Conservation (phyloP, 2,888 invertebrate species). For the Lathronympha strigana region DNA sequence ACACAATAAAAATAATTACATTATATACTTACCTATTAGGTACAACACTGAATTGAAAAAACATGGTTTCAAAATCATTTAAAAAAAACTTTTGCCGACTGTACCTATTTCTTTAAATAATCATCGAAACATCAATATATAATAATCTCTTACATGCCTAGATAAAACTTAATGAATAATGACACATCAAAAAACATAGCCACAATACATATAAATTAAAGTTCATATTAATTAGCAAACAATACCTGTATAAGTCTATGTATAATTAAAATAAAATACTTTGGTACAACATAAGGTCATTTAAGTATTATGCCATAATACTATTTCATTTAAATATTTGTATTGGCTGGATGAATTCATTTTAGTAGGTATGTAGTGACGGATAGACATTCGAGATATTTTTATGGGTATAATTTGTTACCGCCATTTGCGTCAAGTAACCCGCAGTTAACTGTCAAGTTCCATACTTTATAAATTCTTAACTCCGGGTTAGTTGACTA, state of each 20-base stretch:
- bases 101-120: no score
- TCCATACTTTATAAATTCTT: no score
- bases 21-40: no score
- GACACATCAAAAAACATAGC: conserved; percentile 17
- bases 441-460: no score
- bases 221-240: conserved; percentile 8
- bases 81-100: no score
- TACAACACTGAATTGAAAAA: no score
- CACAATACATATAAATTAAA: background rate
- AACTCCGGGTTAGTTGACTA: no score
- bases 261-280: conserved; percentile 23
- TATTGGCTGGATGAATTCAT: background rate
- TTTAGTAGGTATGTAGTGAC: background rate
- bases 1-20: no score
- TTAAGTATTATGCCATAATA: conserved; percentile 10
- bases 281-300: conserved; percentile 20
- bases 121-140: background rate
- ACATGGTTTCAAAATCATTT: no score
- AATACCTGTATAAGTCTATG: conserved; percentile 1
- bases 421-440: no score
- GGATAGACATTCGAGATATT: background rate
- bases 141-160: conserved; percentile 3
- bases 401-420: background rate
- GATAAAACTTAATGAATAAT: conserved; percentile 6
- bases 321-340: background rate